These are phyloP conservation scores for Intellagama lesueurii DNA, from an alignment of 2,797 vertebrate species.

Conservation along the genomic window DNA sequence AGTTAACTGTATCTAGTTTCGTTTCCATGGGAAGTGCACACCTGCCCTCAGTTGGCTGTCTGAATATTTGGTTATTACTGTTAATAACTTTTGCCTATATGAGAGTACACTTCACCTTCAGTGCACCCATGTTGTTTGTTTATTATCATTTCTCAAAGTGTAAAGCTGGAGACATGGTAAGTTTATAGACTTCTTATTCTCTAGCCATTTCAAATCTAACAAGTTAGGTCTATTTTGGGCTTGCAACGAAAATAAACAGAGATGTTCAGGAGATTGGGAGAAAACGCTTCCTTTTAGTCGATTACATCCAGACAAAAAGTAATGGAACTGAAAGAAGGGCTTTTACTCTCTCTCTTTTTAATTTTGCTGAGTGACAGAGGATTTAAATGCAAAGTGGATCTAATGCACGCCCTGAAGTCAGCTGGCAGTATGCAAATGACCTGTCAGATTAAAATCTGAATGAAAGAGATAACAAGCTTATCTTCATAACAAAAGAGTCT, in stretches of 20 bases:
- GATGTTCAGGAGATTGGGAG: slow-evolving; percentile 15
- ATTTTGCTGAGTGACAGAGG: slow-evolving; percentile 72
- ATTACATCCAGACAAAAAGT: slow-evolving; percentile 39
- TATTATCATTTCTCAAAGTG: not conserved
- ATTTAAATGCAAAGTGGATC: slow-evolving; percentile 78
- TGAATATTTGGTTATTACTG: not conserved
- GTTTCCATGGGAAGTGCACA: not conserved
- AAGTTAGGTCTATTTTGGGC: not conserved
- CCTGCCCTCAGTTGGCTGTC: not conserved
- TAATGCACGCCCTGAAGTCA: slow-evolving; percentile 85
- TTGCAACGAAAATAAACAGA: not conserved
- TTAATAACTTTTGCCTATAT: not conserved
- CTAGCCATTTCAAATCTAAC: slow-evolving; percentile 12
- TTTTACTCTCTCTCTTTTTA: slow-evolving; percentile 55
- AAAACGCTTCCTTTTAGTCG: slow-evolving; percentile 39
- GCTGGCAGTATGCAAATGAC: slow-evolving; percentile 89
- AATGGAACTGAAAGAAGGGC: slow-evolving; percentile 62
- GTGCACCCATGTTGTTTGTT: not conserved
- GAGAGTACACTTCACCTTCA: not conserved
- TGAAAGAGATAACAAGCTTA: slow-evolving; percentile 94
- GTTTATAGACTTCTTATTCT: slow-evolving; percentile 8
- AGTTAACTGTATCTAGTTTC: not conserved
- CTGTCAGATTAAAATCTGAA: slow-evolving; percentile 98
- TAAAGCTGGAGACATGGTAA: not conserved
- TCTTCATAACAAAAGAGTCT: slow-evolving; percentile 86